Conservation (phyloP, 2,113 vertebrate species). For the Toxostoma redivivum region DNA sequence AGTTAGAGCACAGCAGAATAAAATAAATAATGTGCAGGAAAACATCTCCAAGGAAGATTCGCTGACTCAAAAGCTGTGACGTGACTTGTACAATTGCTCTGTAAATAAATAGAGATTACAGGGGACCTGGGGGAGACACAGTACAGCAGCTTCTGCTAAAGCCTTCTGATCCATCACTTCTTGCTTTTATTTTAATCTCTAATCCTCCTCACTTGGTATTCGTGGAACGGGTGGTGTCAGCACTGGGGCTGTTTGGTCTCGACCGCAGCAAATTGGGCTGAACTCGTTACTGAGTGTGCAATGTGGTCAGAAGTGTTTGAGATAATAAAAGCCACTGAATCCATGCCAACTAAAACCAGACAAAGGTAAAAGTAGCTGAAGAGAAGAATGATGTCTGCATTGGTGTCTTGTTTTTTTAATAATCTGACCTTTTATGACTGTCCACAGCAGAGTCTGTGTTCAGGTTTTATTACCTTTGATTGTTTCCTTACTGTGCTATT, state of each 20-base stretch:
- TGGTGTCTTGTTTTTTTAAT: background rate
- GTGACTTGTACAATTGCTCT: background rate
- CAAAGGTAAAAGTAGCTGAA: background rate
- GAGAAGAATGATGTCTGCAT: background rate
- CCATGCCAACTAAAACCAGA: background rate
- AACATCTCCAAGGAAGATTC: background rate
- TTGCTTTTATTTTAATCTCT: background rate
- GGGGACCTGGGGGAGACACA: background rate
- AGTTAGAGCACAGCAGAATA: background rate
- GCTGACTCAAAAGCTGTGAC: background rate
- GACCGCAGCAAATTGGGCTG: background rate
- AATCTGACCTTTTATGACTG: background rate
- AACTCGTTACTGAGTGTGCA: rapidly evolving
- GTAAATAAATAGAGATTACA: background rate
- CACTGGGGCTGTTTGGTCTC: background rate
- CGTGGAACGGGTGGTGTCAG: background rate
- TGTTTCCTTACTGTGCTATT: background rate
- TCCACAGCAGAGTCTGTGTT: background rate
- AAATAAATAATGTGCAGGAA: background rate
- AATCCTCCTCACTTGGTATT: background rate
- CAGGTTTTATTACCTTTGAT: background rate
- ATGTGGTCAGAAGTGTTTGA: background rate
- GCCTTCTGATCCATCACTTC: background rate
- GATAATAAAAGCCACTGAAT: background rate
- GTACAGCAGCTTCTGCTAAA: background rate